Evolutionary conservation across 2,113 vertebrate genomes (phyloP), one percentile per base, ranked within the genome.

Genomic region (Oryzias melastigma): DNA sequence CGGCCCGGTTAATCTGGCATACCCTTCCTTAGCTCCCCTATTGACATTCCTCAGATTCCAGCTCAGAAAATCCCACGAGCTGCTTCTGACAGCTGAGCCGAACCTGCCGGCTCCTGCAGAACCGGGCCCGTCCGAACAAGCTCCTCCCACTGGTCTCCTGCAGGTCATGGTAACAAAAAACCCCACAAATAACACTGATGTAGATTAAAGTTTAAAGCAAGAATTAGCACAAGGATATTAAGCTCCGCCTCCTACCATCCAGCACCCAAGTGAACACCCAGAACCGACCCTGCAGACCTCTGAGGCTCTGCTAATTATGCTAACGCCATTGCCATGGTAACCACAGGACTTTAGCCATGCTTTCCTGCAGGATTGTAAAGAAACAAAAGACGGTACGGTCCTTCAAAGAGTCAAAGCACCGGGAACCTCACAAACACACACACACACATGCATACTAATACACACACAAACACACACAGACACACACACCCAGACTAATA

Each of bases 11-110:
- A 77, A 76, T 81, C 77, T 67, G 52, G 69, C 22, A 4, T 46
- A 57, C 27, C 0, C 0, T 52, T 68, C 74, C 73, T 65, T 0
- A 73, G 68, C 72, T 71, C 46, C 57, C 42, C 50, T 75, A 44
- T 65, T 78, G 68, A 77, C 80, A 85, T 85, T 85, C 67, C 51
- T 74, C 66, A 72, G 72, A 85, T 85, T 83, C 77, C 80, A 20
- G 55, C 48, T 35, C 53, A n/a, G 66, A 74, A 74, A 71, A 61
- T 81, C 74, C 72, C 68, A 51, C 62, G 58, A 50, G 29, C 7
- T 29, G 52, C 25, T 12, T 55, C 19, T n/a, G 24, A 46, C n/a
- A 2, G 40, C 40, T 8, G 5, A 12, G 43, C 14, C 14, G 10
- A 45, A 15, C 10, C n/a, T 17, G 4, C 25, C 40, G 40, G 29